Percentiles rank a stretch among this genome's conserved stretches.
Conservation (phyloP, 2,113 vertebrate genomes). For the Silurus asotus region DNA sequence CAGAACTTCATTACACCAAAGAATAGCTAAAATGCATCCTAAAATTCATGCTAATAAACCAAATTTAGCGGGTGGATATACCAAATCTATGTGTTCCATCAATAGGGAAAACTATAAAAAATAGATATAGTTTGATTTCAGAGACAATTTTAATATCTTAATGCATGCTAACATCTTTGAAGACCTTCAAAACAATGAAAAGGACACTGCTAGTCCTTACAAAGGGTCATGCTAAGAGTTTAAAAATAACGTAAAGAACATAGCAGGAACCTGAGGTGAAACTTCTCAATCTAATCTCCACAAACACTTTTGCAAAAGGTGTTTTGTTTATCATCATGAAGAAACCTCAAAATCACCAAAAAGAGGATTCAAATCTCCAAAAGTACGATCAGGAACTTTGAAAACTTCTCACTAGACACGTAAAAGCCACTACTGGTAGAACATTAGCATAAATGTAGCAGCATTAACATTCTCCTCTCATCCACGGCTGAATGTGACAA, state of each 20-base stretch:
- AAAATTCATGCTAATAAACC: neutral
- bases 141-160: neutral
- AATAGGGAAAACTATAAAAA: neutral
- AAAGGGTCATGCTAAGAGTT: neutral
- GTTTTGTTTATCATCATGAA: neutral
- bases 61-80: neutral
- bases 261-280: neutral
- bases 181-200: neutral
- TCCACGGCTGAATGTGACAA: slow-evolving; percentile 39
- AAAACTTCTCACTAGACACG: slow-evolving; percentile 7
- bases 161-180: neutral
- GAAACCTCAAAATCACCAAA: slow-evolving; percentile 1
- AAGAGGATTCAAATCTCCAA: neutral
- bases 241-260: neutral
- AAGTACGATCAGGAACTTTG: slow-evolving; percentile 10
- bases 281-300: neutral
- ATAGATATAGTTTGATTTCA: neutral
- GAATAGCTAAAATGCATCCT: neutral
- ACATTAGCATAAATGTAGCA: slow-evolving; percentile 62
- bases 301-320: neutral
- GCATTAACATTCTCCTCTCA: slow-evolving; percentile 65
- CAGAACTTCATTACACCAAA: neutral
- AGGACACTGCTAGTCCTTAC: neutral
- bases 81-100: neutral
- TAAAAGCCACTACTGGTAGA: slow-evolving; percentile 64